These are phyloP conservation scores for Spondyliosoma cantharus DNA, from an alignment of 2,797 vertebrate species.

Conservation along the genomic window DNA sequence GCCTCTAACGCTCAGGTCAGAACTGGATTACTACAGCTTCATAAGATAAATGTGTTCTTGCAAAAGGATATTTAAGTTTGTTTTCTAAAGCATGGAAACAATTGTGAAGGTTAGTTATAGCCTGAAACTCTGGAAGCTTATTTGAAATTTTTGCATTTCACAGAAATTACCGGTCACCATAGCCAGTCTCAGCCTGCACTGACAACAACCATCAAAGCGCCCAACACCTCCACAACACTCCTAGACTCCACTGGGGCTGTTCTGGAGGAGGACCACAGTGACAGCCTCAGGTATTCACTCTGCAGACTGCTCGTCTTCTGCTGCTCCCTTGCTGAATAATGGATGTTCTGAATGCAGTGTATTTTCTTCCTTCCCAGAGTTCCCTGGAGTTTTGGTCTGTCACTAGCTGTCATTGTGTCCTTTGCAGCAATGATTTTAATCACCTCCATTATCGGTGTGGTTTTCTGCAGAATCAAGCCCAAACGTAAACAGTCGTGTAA, in stretches of 20 bases:
- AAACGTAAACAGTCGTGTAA: conserved; percentile 56
- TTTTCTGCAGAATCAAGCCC: conserved; percentile 66
- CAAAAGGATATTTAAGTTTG: background rate
- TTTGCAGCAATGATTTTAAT: conserved; percentile 60
- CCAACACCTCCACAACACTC: conserved; percentile 16
- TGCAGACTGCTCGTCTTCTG: background rate
- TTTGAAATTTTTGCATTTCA: conserved; percentile 18
- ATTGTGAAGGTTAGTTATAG: background rate
- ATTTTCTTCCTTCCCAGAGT: conserved; percentile 51
- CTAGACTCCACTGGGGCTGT: conserved; percentile 44
- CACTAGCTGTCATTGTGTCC: conserved; percentile 59
- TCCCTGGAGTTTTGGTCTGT: conserved; percentile 60
- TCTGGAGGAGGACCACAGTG: conserved; percentile 49
- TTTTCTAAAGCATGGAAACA: background rate
- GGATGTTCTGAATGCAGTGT: conserved; percentile 5
- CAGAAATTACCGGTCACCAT: conserved; percentile 53
- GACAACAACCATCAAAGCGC: conserved; percentile 46
- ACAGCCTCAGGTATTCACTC: conserved; percentile 56
- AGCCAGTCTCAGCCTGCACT: conserved; percentile 38
- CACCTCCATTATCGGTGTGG: conserved; percentile 45
- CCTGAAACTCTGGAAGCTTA: background rate
- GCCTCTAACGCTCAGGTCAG: background rate
- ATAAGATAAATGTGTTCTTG: background rate
- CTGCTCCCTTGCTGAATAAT: background rate
- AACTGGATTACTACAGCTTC: background rate